Evolutionary conservation across 2,797 vertebrate genomes (phyloP).

Genomic region (Chelon auratus): DNA sequence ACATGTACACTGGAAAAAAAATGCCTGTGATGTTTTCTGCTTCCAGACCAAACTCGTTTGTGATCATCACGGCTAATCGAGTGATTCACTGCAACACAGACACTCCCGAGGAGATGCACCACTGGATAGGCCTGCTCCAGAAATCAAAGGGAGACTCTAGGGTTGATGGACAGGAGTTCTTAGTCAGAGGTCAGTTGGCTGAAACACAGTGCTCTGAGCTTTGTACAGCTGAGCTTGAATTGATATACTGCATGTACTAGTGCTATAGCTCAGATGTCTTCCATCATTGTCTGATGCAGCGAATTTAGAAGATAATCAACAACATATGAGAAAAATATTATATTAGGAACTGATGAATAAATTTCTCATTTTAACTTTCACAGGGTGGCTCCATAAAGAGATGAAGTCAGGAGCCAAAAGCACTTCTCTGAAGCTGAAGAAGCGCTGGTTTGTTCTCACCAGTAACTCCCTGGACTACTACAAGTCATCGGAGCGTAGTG

Average conservation of each 20-base stretch:
- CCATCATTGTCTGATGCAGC: neutral
- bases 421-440: slow-evolving; percentile 93
- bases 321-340: neutral
- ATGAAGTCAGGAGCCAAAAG: slow-evolving; percentile 90
- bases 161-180: slow-evolving; percentile 87
- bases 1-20: neutral
- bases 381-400: slow-evolving; percentile 95
- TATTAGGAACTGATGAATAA: neutral
- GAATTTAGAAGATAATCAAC: neutral
- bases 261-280: neutral
- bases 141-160: slow-evolving; percentile 87
- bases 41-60: slow-evolving; percentile 88
- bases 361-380: neutral
- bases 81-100: slow-evolving; percentile 91
- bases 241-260: neutral
- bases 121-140: slow-evolving; percentile 90
- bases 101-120: slow-evolving; percentile 90
- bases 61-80: slow-evolving; percentile 90
- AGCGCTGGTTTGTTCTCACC: slow-evolving; percentile 95
- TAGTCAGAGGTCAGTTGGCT: slow-evolving; percentile 84
- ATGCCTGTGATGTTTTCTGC: neutral
- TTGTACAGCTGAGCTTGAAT: neutral
- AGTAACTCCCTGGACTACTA: slow-evolving; percentile 93
- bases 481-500: slow-evolving; percentile 89
- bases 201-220: neutral